Percentiles rank a stretch among this genome's conserved stretches.
Conservation (phyloP, 2,888 invertebrate species). For the Drosophila atripex region DNA sequence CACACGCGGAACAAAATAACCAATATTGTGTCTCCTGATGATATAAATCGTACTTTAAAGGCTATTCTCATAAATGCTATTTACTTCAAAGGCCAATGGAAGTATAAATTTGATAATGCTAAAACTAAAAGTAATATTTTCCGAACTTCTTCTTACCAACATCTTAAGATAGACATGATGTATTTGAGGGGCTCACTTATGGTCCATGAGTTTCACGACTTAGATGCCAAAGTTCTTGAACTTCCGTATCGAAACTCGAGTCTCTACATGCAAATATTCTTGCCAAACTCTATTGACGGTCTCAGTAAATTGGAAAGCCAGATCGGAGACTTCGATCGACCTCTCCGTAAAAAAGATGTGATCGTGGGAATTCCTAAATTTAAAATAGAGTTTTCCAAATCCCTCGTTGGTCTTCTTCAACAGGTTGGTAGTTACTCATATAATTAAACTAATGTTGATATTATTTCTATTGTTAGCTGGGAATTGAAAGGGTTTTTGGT, state of each 20-base stretch:
- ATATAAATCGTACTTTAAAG: neutral
- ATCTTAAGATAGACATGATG: slow-evolving; percentile 1
- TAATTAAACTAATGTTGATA: too few relatives aligned
- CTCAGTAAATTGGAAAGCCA: slow-evolving; percentile 7
- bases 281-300: neutral
- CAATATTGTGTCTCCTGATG: fast-evolving
- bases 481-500: neutral
- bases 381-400: slow-evolving; percentile 75
- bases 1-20: slow-evolving; percentile 1
- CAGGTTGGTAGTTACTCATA: neutral
- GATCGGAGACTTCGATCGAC: neutral
- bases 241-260: slow-evolving; percentile 8
- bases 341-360: neutral
- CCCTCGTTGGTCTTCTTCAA: slow-evolving; percentile 13
- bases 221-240: neutral
- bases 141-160: neutral
- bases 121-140: neutral
- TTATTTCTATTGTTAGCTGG: slow-evolving; percentile 26
- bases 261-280: slow-evolving; percentile 9
- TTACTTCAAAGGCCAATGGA: slow-evolving; percentile 15
- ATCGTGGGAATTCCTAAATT: slow-evolving; percentile 89
- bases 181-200: neutral
- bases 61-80: neutral
- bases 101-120: neutral
- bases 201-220: fast-evolving